Evolutionary conservation across 2,113 vertebrate species (phyloP).

Genomic region (Microtus pennsylvanicus): DNA sequence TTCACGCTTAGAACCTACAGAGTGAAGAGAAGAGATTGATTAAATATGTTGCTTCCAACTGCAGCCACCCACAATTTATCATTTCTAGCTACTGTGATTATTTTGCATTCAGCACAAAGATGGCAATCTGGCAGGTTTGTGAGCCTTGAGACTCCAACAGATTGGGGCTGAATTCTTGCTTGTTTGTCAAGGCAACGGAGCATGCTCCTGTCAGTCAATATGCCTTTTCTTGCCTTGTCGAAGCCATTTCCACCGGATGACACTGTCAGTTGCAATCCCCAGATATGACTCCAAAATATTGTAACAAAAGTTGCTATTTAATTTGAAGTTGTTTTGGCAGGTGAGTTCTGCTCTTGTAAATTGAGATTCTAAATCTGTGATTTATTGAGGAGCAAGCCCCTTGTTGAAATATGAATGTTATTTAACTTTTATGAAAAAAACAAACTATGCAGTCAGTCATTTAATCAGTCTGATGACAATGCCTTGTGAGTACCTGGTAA

Average conservation of each 20-base stretch:
- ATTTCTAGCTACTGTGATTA: constrained; percentile 73
- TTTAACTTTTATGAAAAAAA: constrained; percentile 30
- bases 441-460: constrained; percentile 6
- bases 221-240: constrained; percentile 66
- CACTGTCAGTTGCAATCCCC: constrained; percentile 63
- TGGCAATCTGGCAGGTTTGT: constrained; percentile 78
- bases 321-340: constrained; percentile 77
- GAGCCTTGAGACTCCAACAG: constrained; percentile 77
- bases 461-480: constrained; percentile 58
- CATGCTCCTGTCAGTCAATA: constrained; percentile 72
- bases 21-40: constrained; percentile 59
- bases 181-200: constrained; percentile 76
- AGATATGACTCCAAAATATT: constrained; percentile 67
- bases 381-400: constrained; percentile 57
- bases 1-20: constrained; percentile 46
- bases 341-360: constrained; percentile 66
- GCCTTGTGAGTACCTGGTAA: not conserved
- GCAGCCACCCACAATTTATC: constrained; percentile 67
- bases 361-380: constrained; percentile 69
- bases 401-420: constrained; percentile 65
- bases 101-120: constrained; percentile 79
- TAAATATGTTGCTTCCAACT: constrained; percentile 64
- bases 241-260: constrained; percentile 56
- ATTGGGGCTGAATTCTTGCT: constrained; percentile 75
- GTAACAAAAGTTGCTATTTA: constrained; percentile 76